A percentile compares a stretch with the other conserved stretches of the same genome.
These are phyloP conservation scores for Mallotus villosus DNA, from an alignment of 2,797 vertebrate genomes.

Conservation along the genomic window DNA sequence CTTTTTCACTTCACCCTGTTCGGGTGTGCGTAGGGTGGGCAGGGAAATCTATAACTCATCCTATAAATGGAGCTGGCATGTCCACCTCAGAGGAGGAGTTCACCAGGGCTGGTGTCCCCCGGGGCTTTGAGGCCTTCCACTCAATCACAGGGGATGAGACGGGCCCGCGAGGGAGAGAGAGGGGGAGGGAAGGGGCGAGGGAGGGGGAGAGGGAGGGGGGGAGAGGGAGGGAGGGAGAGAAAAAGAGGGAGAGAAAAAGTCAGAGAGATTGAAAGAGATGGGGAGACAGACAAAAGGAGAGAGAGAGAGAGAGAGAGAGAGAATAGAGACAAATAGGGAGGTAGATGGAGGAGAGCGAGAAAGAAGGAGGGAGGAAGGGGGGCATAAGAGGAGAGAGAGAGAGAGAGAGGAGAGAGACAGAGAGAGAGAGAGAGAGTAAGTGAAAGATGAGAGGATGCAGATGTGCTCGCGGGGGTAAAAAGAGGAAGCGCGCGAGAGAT, in stretches of 20 bases:
- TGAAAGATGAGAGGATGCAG: not conserved
- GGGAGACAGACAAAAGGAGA: no score
- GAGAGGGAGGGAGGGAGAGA: not conserved
- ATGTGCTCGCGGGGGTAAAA: not conserved
- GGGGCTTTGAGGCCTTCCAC: constrained; percentile 46
- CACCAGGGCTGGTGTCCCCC: constrained; percentile 39
- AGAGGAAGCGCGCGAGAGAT: not conserved
- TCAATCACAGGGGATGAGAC: constrained; percentile 39
- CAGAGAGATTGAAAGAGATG: no score
- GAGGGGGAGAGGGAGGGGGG: constrained; percentile 29
- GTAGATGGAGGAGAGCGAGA: no score
- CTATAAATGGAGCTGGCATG: constrained; percentile 55
- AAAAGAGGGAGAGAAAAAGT: not conserved
- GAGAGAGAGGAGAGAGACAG: no score
- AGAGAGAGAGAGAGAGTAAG: not conserved
- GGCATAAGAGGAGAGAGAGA: no score
- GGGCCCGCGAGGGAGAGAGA: constrained; percentile 29
- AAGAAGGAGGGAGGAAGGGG: no score
- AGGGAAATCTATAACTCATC: constrained; percentile 59
- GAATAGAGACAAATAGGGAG: no score
- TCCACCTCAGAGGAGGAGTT: constrained; percentile 47
- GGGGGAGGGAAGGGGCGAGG: constrained; percentile 48
- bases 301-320: no score
- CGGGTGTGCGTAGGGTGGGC: constrained; percentile 11
- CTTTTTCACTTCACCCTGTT: constrained; percentile 45